These are phyloP conservation scores for Tetraneura akinire DNA, from an alignment of 1,140 invertebrate genomes.

Conservation along the genomic window DNA sequence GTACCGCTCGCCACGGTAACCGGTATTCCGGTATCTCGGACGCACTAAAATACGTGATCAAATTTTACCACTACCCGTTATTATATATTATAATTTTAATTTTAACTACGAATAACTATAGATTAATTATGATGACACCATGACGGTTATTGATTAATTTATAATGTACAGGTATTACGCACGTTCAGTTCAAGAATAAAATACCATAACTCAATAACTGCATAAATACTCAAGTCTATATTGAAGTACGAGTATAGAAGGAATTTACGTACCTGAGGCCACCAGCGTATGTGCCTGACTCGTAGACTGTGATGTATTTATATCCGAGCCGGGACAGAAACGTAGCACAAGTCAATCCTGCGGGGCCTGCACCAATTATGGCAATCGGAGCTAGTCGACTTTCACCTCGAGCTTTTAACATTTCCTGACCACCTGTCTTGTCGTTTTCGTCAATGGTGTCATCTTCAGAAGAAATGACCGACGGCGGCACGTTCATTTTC, in stretches of 20 bases:
- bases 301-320: slow-evolving; percentile 87
- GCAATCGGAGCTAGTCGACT: slow-evolving; percentile 66
- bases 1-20: slow-evolving; percentile 86
- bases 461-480: neutral
- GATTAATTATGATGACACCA: too few relatives aligned
- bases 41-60: slow-evolving; percentile 74
- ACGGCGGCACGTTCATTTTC: slow-evolving; percentile 87
- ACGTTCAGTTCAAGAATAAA: too few relatives aligned
- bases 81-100: too few relatives aligned
- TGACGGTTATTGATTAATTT: too few relatives aligned
- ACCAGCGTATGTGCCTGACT: slow-evolving; percentile 83
- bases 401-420: slow-evolving; percentile 69
- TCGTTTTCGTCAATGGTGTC: slow-evolving; percentile 65
- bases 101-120: too few relatives aligned
- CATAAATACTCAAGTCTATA: too few relatives aligned
- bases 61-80: too few relatives aligned
- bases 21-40: slow-evolving; percentile 97
- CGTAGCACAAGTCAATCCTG: slow-evolving; percentile 95
- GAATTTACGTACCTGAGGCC: slow-evolving; percentile 80
- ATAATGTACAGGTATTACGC: too few relatives aligned
- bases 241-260: too few relatives aligned
- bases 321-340: slow-evolving; percentile 93
- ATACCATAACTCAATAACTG: too few relatives aligned
- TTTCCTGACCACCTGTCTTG: slow-evolving; percentile 65
- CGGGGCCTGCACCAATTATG: slow-evolving; percentile 91